phyloP scores from a whole-genome alignment of 2,113 vertebrate species.

The Lanius ludovicianus region DNA sequence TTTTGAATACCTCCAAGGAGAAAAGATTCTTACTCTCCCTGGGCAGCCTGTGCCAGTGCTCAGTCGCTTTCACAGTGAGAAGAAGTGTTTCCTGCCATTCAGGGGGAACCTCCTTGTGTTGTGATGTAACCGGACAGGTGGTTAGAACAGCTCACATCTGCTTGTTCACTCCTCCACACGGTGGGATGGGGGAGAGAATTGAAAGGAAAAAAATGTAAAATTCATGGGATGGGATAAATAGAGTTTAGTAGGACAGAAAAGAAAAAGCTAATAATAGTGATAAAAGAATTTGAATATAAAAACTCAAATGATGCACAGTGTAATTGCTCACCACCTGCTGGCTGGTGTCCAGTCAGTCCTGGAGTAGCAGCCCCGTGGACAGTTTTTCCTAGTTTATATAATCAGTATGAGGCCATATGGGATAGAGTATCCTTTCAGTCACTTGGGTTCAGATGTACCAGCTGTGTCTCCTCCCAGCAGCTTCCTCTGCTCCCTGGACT shows the following conservation, averaged over 20 bases:
- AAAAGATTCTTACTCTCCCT: neutral
- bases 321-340: neutral
- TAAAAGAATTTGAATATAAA: neutral
- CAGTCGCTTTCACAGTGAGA: neutral
- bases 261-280: neutral
- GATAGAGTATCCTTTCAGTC: no score
- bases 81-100: neutral
- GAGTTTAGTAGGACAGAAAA: neutral
- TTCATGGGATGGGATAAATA: neutral
- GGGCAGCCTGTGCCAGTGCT: neutral
- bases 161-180: neutral
- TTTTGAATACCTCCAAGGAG: neutral
- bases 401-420: neutral
- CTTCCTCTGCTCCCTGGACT: neutral
- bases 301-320: neutral
- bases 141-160: neutral
- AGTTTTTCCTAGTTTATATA: neutral
- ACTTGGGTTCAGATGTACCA: neutral
- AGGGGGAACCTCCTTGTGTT: rapidly evolving
- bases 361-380: neutral
- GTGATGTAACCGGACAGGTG: neutral
- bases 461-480: neutral
- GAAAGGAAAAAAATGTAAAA: neutral
- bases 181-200: neutral
- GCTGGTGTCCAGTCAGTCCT: neutral